Evolutionary conservation across 2,113 vertebrate genomes (phyloP), one percentile per base, ranked within the genome.

Genomic region (Pholis gunnellus): DNA sequence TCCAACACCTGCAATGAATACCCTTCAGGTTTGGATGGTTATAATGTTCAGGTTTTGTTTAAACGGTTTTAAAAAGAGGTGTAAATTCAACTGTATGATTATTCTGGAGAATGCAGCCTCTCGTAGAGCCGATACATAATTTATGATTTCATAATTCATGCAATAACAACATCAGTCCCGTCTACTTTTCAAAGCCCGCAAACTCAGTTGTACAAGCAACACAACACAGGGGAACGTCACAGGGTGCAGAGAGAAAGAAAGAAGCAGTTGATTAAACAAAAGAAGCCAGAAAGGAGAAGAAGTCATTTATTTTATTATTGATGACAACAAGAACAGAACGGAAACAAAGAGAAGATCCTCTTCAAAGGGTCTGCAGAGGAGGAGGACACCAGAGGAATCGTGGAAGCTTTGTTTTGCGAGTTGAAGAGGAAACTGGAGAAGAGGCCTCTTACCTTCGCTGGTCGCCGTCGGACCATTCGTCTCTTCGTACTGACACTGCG

Each of bases 361-460:
- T 63, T 83, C 38, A 63, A 74, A 74, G 52, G 75, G 2, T 34
- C 17, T 9, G 25, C 72, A 54, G 42, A 63, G 44, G 60, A 71
- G 61, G 67, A 29, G 25, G 63, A 78, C 44, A 40, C 38, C 74
- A 38, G 10, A 69, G 22, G 68, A 65, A 34, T 56, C 4, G 66
- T 1, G n/a, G 75, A 57, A 36, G 75, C 59, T 83, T 59, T 60
- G 78, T 40, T 9, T 40, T 9, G 59, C 27, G 75, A 78, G 59
- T 6, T 56, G 70, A 38, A 69, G 27, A 44, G n/a, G 42, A 68
- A 42, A 59, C 74, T 22, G 69, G 1, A 29, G 34, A 60, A 56
- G 65, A 57, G 75, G 81, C 83, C 57, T 89, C 94, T 94, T 94
- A 95, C 94, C 94, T 94, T 92, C 92, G 42, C 31, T 44, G 42